Percentiles rank a stretch among this genome's conserved stretches.
Evolutionary conservation across 2,113 vertebrate species (phyloP).

Genomic region (Melanerpes formicivorus): DNA sequence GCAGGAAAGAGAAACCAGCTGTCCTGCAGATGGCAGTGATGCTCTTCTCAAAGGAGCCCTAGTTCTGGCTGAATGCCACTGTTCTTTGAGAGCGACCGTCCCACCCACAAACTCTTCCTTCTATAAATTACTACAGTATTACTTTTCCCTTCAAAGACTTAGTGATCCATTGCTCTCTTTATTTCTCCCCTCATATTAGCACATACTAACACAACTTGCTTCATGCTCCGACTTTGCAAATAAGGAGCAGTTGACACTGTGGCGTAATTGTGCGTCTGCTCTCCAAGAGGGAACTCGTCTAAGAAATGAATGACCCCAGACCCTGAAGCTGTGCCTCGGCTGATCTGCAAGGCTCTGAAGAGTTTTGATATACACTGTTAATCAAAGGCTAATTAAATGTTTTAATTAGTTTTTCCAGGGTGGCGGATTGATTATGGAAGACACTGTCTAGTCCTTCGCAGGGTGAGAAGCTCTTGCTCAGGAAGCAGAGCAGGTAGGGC

Average conservation of each 20-base stretch:
- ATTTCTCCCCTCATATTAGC: constrained; percentile 43
- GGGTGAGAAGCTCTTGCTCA: neutral
- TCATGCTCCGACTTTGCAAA: constrained; percentile 33
- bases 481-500: neutral
- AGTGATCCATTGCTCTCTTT: constrained; percentile 58
- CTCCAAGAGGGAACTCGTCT: neutral
- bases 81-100: constrained; percentile 14
- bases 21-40: constrained; percentile 67
- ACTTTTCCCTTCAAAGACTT: constrained; percentile 61
- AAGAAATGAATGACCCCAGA: rapidly evolving
- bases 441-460: neutral
- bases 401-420: neutral
- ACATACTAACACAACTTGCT: constrained; percentile 38
- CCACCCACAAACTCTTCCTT: constrained; percentile 35
- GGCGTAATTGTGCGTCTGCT: rapidly evolving
- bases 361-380: constrained; percentile 19
- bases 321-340: neutral
- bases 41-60: neutral
- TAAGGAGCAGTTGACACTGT: neutral
- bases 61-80: neutral
- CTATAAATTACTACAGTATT: constrained; percentile 55
- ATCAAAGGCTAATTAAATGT: constrained; percentile 18
- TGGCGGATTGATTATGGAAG: neutral
- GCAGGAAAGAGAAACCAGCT: neutral
- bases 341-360: neutral